These are phyloP conservation scores for Euschistus heros DNA, from an alignment of 1,140 invertebrate genomes.

Conservation along the genomic window DNA sequence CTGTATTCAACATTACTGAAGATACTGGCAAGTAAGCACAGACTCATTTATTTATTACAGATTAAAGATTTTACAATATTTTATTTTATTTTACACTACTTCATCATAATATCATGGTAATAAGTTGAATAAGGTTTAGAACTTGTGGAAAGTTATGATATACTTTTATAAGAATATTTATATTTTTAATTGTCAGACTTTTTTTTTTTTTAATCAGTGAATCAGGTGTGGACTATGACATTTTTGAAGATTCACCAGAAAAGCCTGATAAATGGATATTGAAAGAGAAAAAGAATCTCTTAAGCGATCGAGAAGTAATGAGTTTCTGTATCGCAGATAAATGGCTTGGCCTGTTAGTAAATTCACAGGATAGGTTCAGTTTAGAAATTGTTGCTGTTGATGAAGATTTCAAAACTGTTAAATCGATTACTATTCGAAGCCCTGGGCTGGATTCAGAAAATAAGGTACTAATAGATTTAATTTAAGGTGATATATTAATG, in stretches of 20 bases:
- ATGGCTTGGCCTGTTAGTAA: background rate
- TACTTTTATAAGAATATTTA: background rate
- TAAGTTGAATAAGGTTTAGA: background rate
- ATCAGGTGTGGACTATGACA: background rate
- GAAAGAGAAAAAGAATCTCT: background rate
- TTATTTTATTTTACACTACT: background rate
- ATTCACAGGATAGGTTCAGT: background rate
- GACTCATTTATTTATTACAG: background rate
- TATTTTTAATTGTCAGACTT: background rate
- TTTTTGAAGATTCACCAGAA: slow-evolving; percentile 7
- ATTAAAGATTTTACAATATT: background rate
- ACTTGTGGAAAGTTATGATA: background rate
- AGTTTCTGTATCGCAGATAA: background rate
- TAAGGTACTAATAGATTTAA: background rate
- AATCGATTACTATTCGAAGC: background rate
- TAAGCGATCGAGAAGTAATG: background rate
- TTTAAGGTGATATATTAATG: too few relatives aligned
- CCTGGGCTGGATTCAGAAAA: background rate
- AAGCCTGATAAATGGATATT: background rate
- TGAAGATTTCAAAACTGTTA: background rate
- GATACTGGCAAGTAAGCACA: background rate
- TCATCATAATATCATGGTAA: background rate
- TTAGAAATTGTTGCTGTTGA: background rate
- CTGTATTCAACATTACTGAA: background rate
- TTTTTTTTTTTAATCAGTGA: background rate